Evolutionary conservation across 2,797 vertebrate genomes (phyloP).

Genomic region (Sebastes melanostomus): DNA sequence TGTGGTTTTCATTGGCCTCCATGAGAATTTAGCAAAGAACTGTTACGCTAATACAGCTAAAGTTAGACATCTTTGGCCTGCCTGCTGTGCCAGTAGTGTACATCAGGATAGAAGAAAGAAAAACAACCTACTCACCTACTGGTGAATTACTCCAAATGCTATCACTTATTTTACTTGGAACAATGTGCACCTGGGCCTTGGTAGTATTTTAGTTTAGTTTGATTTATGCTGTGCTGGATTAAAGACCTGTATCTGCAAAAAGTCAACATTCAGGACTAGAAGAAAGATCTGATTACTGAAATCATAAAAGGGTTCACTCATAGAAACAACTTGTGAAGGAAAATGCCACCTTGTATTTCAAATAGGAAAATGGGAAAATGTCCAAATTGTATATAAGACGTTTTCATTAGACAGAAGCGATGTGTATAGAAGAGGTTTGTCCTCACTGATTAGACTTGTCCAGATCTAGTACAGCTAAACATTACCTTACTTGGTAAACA

Average conservation of each 20-base stretch:
- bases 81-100: neutral
- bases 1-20: neutral
- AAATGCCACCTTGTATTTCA: neutral
- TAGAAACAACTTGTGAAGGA: neutral
- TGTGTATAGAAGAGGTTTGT: conserved; percentile 38
- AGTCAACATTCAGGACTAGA: neutral
- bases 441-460: conserved; percentile 44
- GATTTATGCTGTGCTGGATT: neutral
- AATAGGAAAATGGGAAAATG: conserved; percentile 1
- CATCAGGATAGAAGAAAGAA: neutral
- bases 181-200: neutral
- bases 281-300: neutral
- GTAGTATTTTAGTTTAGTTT: neutral
- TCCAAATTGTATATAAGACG: conserved; percentile 7
- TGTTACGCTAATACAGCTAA: neutral
- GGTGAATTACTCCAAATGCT: neutral
- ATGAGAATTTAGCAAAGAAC: neutral
- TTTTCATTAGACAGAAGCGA: conserved; percentile 38
- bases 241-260: neutral
- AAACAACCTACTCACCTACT: neutral
- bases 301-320: neutral
- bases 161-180: neutral
- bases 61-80: neutral
- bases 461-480: conserved; percentile 66
- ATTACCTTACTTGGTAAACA: conserved; percentile 81